Evolutionary conservation across 2,888 invertebrate species (phyloP).

Genomic region (Sussaba pulchella): DNA sequence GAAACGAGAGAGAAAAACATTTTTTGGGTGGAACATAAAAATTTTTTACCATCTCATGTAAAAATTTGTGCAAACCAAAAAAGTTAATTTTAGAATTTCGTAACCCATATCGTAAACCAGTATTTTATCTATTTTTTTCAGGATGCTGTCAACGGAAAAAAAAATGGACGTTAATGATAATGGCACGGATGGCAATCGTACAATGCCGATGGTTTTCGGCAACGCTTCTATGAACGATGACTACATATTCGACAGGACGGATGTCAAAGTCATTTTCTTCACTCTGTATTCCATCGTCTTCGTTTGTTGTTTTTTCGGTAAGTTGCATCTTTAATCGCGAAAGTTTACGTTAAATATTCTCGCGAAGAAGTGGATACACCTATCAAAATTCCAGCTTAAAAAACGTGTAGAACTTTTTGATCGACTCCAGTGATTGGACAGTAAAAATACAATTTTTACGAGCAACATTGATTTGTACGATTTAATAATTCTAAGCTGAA

Average conservation of each 20-base stretch:
- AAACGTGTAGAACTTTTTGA: too few species aligned
- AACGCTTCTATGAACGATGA: conserved; percentile 84
- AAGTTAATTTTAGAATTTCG: not conserved
- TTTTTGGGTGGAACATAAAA: too few species aligned
- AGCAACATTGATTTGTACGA: too few species aligned
- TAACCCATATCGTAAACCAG: not conserved
- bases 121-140: conserved; percentile 56
- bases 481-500: too few species aligned
- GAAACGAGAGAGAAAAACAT: too few species aligned
- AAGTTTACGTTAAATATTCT: too few species aligned
- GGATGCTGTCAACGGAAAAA: conserved; percentile 22
- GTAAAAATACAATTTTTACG: too few species aligned
- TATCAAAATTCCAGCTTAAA: too few species aligned
- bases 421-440: too few species aligned
- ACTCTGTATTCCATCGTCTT: conserved; percentile 92
- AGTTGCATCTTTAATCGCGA: conserved; percentile 86
- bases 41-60: too few species aligned
- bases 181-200: conserved; percentile 66
- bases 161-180: conserved; percentile 61
- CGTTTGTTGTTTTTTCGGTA: conserved; percentile 93
- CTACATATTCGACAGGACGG: conserved; percentile 91
- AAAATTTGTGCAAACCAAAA: too few species aligned
- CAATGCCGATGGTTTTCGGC: conserved; percentile 47
- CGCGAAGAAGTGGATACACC: too few species aligned
- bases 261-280: conserved; percentile 91